These are phyloP conservation scores for Heliothis subflexa DNA, from an alignment of 1,140 invertebrate species.

Conservation along the genomic window DNA sequence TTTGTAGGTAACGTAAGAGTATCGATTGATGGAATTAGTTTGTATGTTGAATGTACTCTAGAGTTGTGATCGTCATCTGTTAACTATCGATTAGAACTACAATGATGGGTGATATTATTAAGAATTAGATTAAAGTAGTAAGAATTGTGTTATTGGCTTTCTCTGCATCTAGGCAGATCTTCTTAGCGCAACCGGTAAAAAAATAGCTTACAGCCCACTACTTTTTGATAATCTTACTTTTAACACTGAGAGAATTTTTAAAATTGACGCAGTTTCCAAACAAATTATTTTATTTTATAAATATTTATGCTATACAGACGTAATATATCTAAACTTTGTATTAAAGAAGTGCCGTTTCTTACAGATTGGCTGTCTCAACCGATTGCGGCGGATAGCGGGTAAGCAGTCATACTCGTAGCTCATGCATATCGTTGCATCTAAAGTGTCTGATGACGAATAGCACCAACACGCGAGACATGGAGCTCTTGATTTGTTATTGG, in stretches of 20 bases:
- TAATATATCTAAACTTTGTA: background rate
- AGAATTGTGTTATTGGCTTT: too few species aligned
- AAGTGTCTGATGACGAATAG: too few species aligned
- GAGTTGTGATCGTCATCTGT: background rate
- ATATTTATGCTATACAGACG: background rate
- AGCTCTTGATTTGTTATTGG: too few species aligned
- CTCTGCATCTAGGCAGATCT: too few species aligned
- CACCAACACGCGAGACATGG: too few species aligned
- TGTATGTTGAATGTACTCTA: background rate
- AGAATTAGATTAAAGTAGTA: background rate
- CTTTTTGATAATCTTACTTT: too few species aligned
- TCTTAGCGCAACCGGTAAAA: too few species aligned
- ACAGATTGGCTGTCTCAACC: background rate
- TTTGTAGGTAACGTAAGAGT: constrained; percentile 1
- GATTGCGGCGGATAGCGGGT: background rate
- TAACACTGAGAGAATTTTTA: too few species aligned
- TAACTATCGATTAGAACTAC: background rate
- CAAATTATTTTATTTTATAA: too few species aligned
- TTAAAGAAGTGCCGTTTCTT: constrained; percentile 11
- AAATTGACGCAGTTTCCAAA: too few species aligned
- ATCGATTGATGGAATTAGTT: constrained; percentile 17
- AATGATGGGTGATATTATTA: background rate
- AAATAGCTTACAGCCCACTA: too few species aligned
- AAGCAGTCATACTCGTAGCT: constrained; percentile 6
- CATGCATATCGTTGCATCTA: background rate